These are phyloP conservation scores for Heliconius aoede DNA, from an alignment of 2,888 invertebrate genomes.

Conservation along the genomic window DNA sequence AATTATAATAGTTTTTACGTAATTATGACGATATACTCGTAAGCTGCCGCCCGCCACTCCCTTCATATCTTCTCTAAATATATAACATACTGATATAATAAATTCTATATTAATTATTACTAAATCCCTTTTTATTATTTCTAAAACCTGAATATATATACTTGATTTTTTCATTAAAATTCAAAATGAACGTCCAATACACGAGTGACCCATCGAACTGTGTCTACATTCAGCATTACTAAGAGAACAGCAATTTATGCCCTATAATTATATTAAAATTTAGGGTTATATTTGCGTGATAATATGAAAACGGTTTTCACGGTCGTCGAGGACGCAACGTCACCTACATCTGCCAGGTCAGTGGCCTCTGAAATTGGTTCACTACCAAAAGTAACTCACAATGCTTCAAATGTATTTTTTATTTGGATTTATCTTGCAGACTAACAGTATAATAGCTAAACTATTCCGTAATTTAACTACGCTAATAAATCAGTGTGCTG, in stretches of 20 bases:
- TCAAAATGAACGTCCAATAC: neutral
- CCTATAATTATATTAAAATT: slow-evolving; percentile 15
- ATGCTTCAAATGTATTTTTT: slow-evolving; percentile 14
- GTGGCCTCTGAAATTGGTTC: slow-evolving; percentile 49
- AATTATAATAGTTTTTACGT: too few relatives aligned
- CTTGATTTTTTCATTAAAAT: neutral
- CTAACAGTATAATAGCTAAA: neutral
- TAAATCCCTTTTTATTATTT: neutral
- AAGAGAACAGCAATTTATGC: slow-evolving; percentile 18
- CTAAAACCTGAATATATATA: neutral
- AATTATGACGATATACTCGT: too few relatives aligned
- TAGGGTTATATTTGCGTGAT: slow-evolving; percentile 33
- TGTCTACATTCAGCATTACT: slow-evolving; percentile 11
- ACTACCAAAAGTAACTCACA: slow-evolving; percentile 45
- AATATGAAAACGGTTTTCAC: slow-evolving; percentile 40
- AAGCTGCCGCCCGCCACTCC: neutral
- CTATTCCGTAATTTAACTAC: neutral
- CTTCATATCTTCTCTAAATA: neutral
- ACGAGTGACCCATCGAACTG: slow-evolving; percentile 5
- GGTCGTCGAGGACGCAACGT: slow-evolving; percentile 48
- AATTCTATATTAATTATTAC: neutral
- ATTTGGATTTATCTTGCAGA: slow-evolving; percentile 13
- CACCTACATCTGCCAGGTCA: slow-evolving; percentile 50
- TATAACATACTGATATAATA: neutral
- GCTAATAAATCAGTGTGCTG: neutral